These are phyloP conservation scores for Sinotaia quadrata DNA, from an alignment of 2,888 invertebrate genomes.

Conservation along the genomic window DNA sequence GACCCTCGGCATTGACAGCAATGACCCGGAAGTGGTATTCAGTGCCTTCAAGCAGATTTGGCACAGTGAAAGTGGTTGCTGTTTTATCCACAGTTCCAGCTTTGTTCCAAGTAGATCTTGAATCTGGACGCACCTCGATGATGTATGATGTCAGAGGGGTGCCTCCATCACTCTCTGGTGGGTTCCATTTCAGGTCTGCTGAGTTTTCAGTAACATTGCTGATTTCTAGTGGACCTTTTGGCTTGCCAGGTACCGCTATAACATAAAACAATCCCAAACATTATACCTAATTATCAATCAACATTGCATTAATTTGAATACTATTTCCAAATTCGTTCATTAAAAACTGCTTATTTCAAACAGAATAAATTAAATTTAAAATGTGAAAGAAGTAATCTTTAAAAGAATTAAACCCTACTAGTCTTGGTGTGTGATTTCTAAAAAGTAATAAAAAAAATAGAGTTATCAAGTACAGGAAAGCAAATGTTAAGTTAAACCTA, in stretches of 20 bases:
- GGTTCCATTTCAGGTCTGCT: slow-evolving; percentile 79
- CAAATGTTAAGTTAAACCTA: no score
- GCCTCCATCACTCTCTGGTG: slow-evolving; percentile 69
- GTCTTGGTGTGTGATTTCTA: no score
- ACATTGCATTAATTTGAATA: no score
- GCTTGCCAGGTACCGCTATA: slow-evolving; percentile 92
- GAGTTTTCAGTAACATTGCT: slow-evolving; percentile 88
- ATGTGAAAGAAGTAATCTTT: no score
- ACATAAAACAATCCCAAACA: no score
- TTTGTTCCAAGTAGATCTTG: slow-evolving; percentile 84
- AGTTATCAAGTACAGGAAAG: no score
- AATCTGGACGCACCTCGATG: slow-evolving; percentile 80
- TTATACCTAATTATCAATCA: no score
- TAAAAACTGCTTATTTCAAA: no score
- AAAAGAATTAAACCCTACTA: no score
- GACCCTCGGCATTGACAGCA: slow-evolving; percentile 88
- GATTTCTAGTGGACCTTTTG: slow-evolving; percentile 84
- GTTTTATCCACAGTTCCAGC: slow-evolving; percentile 69
- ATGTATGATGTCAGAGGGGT: slow-evolving; percentile 65
- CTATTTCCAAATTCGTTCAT: no score
- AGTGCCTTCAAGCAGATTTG: slow-evolving; percentile 81
- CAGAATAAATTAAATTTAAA: no score
- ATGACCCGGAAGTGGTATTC: slow-evolving; percentile 90
- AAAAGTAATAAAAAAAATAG: no score
- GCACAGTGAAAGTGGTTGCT: slow-evolving; percentile 68